These are phyloP conservation scores for Agonopterix heracliana DNA, from an alignment of 2,888 invertebrate species.

Conservation along the genomic window DNA sequence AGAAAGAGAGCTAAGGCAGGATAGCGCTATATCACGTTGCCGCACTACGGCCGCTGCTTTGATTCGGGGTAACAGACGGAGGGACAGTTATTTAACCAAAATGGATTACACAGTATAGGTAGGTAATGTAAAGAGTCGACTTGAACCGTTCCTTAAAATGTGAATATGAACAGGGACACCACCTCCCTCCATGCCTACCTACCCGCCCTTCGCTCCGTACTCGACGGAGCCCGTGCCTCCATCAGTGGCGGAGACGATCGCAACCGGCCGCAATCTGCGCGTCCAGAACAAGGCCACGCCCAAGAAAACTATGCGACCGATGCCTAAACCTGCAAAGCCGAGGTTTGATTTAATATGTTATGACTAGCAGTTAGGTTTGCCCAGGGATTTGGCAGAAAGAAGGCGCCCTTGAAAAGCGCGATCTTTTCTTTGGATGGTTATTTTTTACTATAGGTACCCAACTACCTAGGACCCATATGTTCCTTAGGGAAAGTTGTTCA, in stretches of 20 bases:
- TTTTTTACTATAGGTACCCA: too few relatives aligned
- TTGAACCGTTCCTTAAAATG: not conserved
- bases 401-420: too few relatives aligned
- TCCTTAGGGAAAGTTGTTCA: too few relatives aligned
- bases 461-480: too few relatives aligned
- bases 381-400: too few relatives aligned
- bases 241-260: constrained; percentile 56
- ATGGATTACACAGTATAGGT: not conserved
- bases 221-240: constrained; percentile 40
- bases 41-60: too few relatives aligned
- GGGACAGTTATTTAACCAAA: too few relatives aligned
- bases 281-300: constrained; percentile 40
- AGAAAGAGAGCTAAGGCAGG: too few relatives aligned
- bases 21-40: too few relatives aligned
- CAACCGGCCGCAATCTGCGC: constrained; percentile 50
- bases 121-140: not conserved
- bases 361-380: too few relatives aligned
- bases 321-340: constrained; percentile 54
- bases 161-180: not conserved
- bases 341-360: constrained; percentile 25
- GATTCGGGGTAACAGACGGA: too few relatives aligned
- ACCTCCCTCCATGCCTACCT: not conserved
- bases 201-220: constrained; percentile 57
- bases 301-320: constrained; percentile 31
- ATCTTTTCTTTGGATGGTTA: too few relatives aligned